Evolutionary conservation across 2,113 vertebrate genomes (phyloP), one percentile per base, ranked within the genome.

Genomic region (Chauna torquata): DNA sequence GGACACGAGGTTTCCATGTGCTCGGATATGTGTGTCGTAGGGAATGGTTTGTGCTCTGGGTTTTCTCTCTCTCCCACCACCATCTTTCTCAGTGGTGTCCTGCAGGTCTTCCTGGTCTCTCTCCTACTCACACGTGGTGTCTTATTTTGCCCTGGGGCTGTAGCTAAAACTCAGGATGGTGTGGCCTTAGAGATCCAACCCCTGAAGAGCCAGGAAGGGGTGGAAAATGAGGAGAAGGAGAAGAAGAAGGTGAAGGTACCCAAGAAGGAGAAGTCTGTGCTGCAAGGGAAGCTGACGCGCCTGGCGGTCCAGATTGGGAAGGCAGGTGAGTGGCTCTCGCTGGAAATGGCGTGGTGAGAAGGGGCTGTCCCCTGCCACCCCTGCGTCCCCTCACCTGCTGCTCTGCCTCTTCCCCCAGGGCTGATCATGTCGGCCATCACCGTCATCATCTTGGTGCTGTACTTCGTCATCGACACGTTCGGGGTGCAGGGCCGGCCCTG

Each of bases 261-360:
- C 69, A 99, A 99, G 97, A 99, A 99, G 96, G 99, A 99, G 97
- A 99, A 99, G 97, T 99, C 99, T 0, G 99, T 99, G 94, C 98
- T 99, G 44, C 99, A 99, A 95, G 99, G 99, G 84, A 99, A 99
- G 97, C 99, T 99, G 78, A 99, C 99, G 0, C 98, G 98, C 52
- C 95, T 99, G 97, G 99, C 99, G 0, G 99, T 99, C 23, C 99
- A 99, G 98, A 99, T 99, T 0, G 99, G 99, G 91, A 99, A 99
- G 97, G 99, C 99, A 5, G 99, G 99, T 99, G 92, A 98, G 98
- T 88, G 44, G 47, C 25, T 57, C 19, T 69, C 0, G 4, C 28
- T 62, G 54, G 68, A 74, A 17, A 38, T 9, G 8, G 36, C 27
- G 13, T 0, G 3, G 38, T 52, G 16, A 50, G 49, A 38, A 13